Base-by-base conservation (phyloP, 2,797 vertebrate species). In the Oreonectes daqikongensis region DNA sequence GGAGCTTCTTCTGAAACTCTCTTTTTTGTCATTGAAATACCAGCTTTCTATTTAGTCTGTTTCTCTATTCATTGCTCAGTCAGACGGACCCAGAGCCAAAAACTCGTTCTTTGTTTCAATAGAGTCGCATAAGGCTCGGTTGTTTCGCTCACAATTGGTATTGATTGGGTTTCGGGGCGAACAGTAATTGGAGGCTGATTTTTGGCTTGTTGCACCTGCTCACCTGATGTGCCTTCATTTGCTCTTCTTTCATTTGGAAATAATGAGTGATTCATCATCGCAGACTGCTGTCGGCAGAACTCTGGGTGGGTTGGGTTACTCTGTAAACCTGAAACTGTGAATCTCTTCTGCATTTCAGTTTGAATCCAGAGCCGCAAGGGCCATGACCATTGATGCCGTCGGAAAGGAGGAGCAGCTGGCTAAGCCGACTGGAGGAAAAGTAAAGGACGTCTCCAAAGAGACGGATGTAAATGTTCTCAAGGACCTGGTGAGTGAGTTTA, bases 151-250 rank as follows among this genome's bases (percentile, higher is more conserved):
- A 83, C 87, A 83, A 88, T 79, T 79, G 70, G 67, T 74, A 86
- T 87, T 88, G 88, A 91, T 91, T 89, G 87, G 86, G 73, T 80
- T 83, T 84, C 84, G 81, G 7, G 84, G 87, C 83, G 84, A 82
- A 88, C 87, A 84, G 83, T 91, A 87, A 91, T 92, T 89, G 85
- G 88, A 84, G 87, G 85, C 86, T 52, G 82, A 84, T 82, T 88
- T 84, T 87, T 69, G 85, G 85, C 86, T 89, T 87, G 90, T 87
- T 89, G 72, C 64, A 69, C 38, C 70, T 70, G 67, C 57, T 84
- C 48, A 75, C 63, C 60, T 77, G 74, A 79, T 77, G 69, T 14
- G 60, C 46, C 42, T 72, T 78, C 75, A 80, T 83, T 80, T 72
- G 71, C 68, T 81, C 70, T 65, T 70, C 73, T 74, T 75, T 64